Conservation (phyloP, 2,113 vertebrate genomes). For the Sylvilagus bachmani region DNA sequence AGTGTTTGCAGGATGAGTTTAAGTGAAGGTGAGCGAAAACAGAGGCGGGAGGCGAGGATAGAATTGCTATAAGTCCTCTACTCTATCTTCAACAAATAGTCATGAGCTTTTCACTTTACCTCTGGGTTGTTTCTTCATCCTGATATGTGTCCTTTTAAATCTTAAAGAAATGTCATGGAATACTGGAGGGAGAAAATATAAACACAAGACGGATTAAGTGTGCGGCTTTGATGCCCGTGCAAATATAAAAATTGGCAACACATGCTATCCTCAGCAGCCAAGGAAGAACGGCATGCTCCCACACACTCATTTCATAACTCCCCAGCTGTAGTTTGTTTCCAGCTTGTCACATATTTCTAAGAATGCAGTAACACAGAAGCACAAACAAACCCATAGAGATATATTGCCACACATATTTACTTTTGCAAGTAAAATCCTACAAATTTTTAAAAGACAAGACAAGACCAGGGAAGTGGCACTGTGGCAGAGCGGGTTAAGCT, state of each 20-base stretch:
- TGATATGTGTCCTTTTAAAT: slow-evolving; percentile 94
- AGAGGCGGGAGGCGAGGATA: too few species aligned
- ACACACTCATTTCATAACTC: background rate
- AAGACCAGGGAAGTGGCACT: too few species aligned
- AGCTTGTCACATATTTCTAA: background rate
- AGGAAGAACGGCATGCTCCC: background rate
- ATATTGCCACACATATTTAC: background rate
- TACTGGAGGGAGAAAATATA: slow-evolving; percentile 88
- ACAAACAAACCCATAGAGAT: background rate
- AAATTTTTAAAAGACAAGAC: background rate
- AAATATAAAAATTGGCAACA: background rate
- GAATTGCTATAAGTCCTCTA: background rate
- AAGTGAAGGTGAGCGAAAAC: background rate
- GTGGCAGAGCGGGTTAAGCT: too few species aligned
- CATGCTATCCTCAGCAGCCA: background rate
- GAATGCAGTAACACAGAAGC: background rate
- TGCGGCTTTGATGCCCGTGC: background rate
- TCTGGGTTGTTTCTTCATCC: slow-evolving; percentile 95
- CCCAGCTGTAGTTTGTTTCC: background rate
- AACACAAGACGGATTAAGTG: background rate
- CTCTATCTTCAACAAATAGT: background rate
- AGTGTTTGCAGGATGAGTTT: background rate
- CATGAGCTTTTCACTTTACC: slow-evolving; percentile 86
- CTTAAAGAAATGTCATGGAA: slow-evolving; percentile 94
- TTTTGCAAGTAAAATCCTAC: background rate